A percentile compares a stretch with the other conserved stretches of the same genome.
Conservation (phyloP, 2,888 invertebrate genomes). For the Himalopsyche kuldschensis region DNA sequence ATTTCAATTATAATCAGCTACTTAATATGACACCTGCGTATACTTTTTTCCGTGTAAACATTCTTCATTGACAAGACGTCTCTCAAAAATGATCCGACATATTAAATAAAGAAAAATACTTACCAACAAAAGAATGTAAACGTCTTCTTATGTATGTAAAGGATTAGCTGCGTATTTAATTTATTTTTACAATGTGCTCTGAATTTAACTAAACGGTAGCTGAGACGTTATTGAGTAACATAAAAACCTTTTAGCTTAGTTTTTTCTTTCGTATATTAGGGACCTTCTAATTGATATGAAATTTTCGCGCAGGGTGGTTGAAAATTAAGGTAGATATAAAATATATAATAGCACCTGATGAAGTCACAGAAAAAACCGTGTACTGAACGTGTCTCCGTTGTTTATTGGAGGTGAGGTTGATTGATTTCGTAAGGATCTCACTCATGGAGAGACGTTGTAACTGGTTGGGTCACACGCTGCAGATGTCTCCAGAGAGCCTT, state of each 20-base stretch:
- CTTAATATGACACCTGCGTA: neutral
- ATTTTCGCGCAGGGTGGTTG: neutral
- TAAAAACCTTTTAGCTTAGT: neutral
- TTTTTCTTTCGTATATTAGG: neutral
- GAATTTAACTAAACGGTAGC: neutral
- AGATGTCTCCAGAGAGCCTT: no score
- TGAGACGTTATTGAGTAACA: no score
- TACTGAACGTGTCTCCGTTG: no score
- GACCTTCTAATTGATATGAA: neutral
- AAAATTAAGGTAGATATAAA: neutral
- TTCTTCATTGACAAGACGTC: neutral
- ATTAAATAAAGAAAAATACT: neutral
- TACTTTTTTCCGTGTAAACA: neutral
- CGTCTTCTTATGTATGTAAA: neutral
- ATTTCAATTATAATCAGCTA: no score
- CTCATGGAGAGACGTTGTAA: no score
- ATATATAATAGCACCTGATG: no score
- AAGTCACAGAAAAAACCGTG: no score
- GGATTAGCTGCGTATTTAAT: neutral
- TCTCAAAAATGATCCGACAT: neutral
- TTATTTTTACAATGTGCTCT: neutral
- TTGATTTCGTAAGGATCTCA: no score
- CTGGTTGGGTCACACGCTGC: no score
- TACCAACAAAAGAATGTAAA: neutral
- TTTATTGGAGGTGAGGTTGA: no score